Conservation (phyloP, 2,888 invertebrate species). For the Drosophila hawaiiensis region DNA sequence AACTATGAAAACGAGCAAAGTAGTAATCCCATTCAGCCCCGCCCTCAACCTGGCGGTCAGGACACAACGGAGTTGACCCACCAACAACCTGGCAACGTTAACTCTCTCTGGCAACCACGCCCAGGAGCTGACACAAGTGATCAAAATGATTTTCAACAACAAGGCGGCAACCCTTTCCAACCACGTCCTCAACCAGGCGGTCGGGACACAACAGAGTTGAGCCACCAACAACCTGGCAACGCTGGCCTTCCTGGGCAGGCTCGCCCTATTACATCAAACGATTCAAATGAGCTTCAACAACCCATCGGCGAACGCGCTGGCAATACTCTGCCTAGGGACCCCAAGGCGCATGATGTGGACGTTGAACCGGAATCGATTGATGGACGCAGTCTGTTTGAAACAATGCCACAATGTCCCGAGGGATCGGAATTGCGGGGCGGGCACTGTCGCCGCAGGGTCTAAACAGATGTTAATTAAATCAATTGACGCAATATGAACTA, state of each 20-base stretch:
- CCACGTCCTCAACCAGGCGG: constrained; percentile 3
- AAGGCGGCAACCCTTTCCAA: background rate
- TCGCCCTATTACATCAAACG: constrained; percentile 27
- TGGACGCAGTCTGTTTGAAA: constrained; percentile 58
- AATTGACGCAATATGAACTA: background rate
- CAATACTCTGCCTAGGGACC: background rate
- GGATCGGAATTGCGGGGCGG: constrained; percentile 42
- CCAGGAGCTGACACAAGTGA: constrained; percentile 18
- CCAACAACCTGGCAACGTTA: constrained; percentile 9
- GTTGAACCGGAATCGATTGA: constrained; percentile 11
- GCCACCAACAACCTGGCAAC: constrained; percentile 14
- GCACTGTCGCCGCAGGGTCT: constrained; percentile 64
- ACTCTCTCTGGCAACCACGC: constrained; percentile 31
- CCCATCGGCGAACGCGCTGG: background rate
- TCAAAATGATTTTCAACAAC: constrained; percentile 9
- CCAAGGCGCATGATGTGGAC: no score
- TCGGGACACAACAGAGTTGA: background rate
- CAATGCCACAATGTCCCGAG: constrained; percentile 50
- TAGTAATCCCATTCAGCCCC: constrained; percentile 19
- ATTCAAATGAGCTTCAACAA: constrained; percentile 7
- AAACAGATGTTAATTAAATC: constrained; percentile 1
- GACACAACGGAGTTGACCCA: background rate
- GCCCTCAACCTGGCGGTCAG: background rate
- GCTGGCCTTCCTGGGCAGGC: constrained; percentile 15
- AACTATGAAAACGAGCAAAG: background rate